Evolutionary conservation across 2,113 vertebrate genomes (phyloP).

Genomic region (Eulemur macaco): DNA sequence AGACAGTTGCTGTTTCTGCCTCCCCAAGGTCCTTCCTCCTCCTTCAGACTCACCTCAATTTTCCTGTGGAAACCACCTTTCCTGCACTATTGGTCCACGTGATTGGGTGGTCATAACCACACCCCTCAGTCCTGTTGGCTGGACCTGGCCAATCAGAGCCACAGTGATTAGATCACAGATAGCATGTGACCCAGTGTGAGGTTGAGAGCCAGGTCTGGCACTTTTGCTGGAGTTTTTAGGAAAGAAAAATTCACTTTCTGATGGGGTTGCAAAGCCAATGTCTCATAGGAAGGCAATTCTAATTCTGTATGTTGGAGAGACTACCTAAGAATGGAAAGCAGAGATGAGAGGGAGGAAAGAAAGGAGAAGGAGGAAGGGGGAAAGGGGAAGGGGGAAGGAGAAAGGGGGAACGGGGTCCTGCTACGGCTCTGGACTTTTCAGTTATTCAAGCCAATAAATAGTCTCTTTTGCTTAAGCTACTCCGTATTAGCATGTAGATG

Average conservation of each 20-base stretch:
- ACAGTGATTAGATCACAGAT: neutral
- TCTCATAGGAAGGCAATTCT: neutral
- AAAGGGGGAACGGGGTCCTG: neutral
- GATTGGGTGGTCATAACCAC: neutral
- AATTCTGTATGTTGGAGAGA: neutral
- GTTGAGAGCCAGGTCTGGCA: neutral
- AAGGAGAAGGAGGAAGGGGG: too few relatives aligned
- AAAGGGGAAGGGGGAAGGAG: accelerated
- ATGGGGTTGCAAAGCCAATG: neutral
- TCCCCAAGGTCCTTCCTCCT: neutral
- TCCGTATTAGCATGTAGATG: neutral
- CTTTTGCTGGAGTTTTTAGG: neutral
- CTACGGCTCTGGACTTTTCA: neutral
- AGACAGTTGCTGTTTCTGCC: neutral
- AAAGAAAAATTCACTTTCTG: neutral
- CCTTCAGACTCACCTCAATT: neutral
- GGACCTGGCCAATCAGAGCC: neutral
- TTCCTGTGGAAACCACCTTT: neutral
- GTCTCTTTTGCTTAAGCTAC: neutral
- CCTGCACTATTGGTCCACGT: accelerated
- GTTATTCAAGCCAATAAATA: neutral
- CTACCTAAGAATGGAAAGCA: neutral
- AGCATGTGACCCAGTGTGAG: neutral
- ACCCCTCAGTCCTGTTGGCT: neutral
- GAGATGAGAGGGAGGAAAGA: neutral